Evolutionary conservation across 2,888 invertebrate species (phyloP).

Genomic region (Drosophila prolongata): DNA sequence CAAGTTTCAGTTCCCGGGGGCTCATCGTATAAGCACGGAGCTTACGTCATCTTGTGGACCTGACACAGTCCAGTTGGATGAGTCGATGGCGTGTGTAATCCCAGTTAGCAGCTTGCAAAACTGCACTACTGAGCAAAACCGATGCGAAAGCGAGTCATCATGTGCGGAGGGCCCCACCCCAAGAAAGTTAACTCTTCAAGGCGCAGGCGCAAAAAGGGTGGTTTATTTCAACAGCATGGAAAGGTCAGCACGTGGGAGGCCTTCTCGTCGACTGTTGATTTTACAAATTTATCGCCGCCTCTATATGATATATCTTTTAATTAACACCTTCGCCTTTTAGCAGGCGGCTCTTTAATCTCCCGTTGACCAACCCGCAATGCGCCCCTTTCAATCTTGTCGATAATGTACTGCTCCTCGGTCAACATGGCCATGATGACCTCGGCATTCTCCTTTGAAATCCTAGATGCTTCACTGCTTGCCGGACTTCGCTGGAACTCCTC

Average conservation of each 20-base stretch:
- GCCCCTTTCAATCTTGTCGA: background rate
- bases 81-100: constrained; percentile 58
- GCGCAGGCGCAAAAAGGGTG: constrained; percentile 61
- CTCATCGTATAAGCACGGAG: constrained; percentile 59
- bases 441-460: constrained; percentile 4
- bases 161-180: constrained; percentile 58
- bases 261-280: constrained; percentile 3
- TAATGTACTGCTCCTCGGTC: constrained; percentile 24
- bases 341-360: background rate
- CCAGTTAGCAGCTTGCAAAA: constrained; percentile 47
- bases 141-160: constrained; percentile 47
- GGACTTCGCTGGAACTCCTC: constrained; percentile 1
- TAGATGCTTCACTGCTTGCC: background rate
- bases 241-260: constrained; percentile 23
- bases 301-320: background rate
- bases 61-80: constrained; percentile 36
- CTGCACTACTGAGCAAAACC: constrained; percentile 60
- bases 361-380: background rate
- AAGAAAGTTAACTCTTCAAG: constrained; percentile 6
- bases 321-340: background rate
- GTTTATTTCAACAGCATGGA: constrained; percentile 20
- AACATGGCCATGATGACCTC: constrained; percentile 25
- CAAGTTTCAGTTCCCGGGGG: constrained; percentile 65
- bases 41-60: constrained; percentile 70
- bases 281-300: constrained; percentile 1